Evolutionary conservation across 2,797 vertebrate genomes (phyloP), one percentile per base, ranked within the genome.

Genomic region (Chiroxiphia lanceolata): DNA sequence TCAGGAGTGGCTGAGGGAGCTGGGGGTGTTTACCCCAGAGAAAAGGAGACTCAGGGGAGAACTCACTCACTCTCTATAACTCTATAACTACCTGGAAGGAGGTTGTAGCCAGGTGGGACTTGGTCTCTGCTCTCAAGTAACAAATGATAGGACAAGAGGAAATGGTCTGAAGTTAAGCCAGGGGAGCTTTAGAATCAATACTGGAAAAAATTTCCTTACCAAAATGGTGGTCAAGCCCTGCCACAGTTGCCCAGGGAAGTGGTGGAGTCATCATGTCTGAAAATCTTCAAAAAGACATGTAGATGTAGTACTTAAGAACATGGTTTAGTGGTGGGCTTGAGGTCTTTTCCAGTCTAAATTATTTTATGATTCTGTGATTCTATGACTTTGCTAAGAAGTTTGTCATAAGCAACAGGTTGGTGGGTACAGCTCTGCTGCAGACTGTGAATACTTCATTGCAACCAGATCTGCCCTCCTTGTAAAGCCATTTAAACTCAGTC

Each of bases 1-100:
- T 42, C 13, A 34, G 26, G 13, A 47, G 13, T 2, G 7, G 6
- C 10, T 45, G 12, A 40, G 10, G 20, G 6, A 83, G 3, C 9
- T 38, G 10, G 0, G 0, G 0, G 1, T 13, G 12, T 5, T 70
- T 45, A 29, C 3, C 16, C 9, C 13, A 9, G 22, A 56, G 15
- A 63, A 50, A 4, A 77, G 38, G 20, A 50, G 33, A 4, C 17
- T 77, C 1, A 0, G 27, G 13, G 19, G 3, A 10, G 10, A 31
- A 42, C 7, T 4, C 31, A 47, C 10, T 8, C 15, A 8, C 10
- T 68, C n/a, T 60, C 48, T 69, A 36, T 34, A 57, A 3, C n/a
- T 60, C 48, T 69, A 36, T 40, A 57, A 3, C 5, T 19, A 3
- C 36, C 26, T 33, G 26, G 42, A 44, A 56, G 42, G 13, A 44